These are phyloP conservation scores for Akabosia matsudoensis DNA, from an alignment of 1,140 invertebrate genomes.

Conservation along the genomic window DNA sequence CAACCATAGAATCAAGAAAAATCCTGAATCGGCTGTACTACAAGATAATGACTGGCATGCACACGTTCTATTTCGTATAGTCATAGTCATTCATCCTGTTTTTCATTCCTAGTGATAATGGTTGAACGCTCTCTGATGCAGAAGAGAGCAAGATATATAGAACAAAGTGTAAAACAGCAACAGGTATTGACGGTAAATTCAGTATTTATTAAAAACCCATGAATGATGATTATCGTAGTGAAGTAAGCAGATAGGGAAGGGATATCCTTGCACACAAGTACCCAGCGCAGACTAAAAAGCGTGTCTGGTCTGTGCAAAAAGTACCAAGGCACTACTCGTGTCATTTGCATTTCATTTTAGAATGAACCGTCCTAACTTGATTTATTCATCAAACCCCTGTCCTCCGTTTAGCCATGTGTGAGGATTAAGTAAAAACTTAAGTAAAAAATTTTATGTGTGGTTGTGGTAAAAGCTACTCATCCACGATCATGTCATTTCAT, in stretches of 20 bases:
- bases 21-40: neutral
- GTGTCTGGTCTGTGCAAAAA: neutral
- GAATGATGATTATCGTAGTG: neutral
- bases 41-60: neutral
- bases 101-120: too few species aligned
- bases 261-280: neutral
- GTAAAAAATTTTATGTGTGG: neutral
- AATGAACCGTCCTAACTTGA: neutral
- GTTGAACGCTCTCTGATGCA: neutral
- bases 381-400: neutral
- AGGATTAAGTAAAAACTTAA: neutral
- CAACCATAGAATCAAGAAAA: neutral
- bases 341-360: neutral
- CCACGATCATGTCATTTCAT: neutral
- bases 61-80: neutral
- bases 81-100: neutral
- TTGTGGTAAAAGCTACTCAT: neutral
- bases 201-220: neutral
- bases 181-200: neutral
- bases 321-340: neutral
- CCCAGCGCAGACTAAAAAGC: neutral
- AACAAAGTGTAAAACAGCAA: too few species aligned
- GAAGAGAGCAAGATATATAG: neutral
- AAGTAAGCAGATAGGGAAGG: neutral
- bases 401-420: neutral